Conservation (phyloP, 2,113 vertebrate species). For the Chascanopsetta lugubris region DNA sequence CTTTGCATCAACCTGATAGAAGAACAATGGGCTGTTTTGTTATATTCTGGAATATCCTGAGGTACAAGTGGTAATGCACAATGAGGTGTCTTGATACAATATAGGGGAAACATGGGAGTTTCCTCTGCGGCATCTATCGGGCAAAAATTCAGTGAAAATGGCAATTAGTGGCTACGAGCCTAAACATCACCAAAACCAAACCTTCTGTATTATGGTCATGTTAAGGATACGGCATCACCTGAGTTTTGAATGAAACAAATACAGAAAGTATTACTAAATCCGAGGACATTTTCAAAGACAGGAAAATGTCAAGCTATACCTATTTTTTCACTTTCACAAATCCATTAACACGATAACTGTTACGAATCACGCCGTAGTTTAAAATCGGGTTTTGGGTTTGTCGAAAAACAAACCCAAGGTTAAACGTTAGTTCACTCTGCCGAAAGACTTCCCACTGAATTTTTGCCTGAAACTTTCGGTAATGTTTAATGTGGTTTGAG, state of each 20-base stretch:
- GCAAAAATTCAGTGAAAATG: conserved; percentile 39
- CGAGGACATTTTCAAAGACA: background rate
- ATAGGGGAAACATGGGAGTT: conserved; percentile 1
- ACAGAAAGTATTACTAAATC: background rate
- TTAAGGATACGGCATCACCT: background rate
- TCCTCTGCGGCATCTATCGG: background rate
- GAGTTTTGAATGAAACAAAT: background rate
- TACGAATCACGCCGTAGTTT: background rate
- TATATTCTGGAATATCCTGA: conserved; percentile 64
- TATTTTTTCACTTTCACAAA: background rate
- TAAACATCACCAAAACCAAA: background rate
- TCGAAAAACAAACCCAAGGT: background rate
- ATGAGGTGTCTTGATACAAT: conserved; percentile 38
- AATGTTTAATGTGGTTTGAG: conserved; percentile 2
- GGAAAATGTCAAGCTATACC: background rate
- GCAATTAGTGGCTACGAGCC: background rate
- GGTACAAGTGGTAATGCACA: conserved; percentile 64
- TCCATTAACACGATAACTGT: background rate
- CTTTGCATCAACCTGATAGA: conserved; percentile 44
- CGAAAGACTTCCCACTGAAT: conserved; percentile 21
- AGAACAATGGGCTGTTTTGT: conserved; percentile 33
- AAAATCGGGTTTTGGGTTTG: too few relatives aligned
- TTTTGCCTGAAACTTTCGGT: conserved; percentile 16
- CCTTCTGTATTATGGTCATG: background rate
- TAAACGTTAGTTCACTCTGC: background rate